Percentiles rank a stretch among this genome's conserved stretches.
Conservation (phyloP, 2,888 invertebrate genomes). For the Pseudanteris insignis region DNA sequence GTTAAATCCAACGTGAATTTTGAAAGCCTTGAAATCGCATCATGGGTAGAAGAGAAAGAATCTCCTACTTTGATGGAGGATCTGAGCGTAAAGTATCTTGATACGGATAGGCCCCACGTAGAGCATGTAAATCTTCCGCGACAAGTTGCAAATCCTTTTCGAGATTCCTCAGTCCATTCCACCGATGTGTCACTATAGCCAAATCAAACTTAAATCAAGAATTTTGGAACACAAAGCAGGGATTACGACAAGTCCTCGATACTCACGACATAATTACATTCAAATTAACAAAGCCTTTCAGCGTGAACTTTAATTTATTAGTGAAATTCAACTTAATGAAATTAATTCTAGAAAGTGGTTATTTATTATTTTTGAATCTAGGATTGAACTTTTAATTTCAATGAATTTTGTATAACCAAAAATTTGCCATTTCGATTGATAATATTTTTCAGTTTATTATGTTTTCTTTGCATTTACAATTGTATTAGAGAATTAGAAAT, state of each 20-base stretch:
- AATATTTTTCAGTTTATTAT: too few species aligned
- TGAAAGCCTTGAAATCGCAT: slow-evolving; percentile 49
- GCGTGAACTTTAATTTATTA: too few species aligned
- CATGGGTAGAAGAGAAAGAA: slow-evolving; percentile 44
- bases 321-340: too few species aligned
- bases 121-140: slow-evolving; percentile 52
- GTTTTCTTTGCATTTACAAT: too few species aligned
- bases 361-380: too few species aligned
- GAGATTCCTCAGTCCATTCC: slow-evolving; percentile 48
- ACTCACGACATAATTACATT: slow-evolving; percentile 21
- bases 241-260: slow-evolving; percentile 27
- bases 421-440: too few species aligned
- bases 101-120: slow-evolving; percentile 44
- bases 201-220: slow-evolving; percentile 37
- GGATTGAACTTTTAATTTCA: too few species aligned
- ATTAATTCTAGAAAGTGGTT: too few species aligned
- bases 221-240: slow-evolving; percentile 3
- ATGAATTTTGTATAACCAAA: too few species aligned
- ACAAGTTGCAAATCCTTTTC: slow-evolving; percentile 54
- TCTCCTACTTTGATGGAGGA: slow-evolving; percentile 28
- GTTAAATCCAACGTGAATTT: slow-evolving; percentile 46
- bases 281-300: background rate
- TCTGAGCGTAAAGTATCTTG: slow-evolving; percentile 50
- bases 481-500: too few species aligned
- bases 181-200: slow-evolving; percentile 12